A percentile compares a stretch with the other conserved stretches of the same genome.
These are phyloP conservation scores for Syngnathus scovelli DNA, from an alignment of 2,113 vertebrate species.

Conservation along the genomic window DNA sequence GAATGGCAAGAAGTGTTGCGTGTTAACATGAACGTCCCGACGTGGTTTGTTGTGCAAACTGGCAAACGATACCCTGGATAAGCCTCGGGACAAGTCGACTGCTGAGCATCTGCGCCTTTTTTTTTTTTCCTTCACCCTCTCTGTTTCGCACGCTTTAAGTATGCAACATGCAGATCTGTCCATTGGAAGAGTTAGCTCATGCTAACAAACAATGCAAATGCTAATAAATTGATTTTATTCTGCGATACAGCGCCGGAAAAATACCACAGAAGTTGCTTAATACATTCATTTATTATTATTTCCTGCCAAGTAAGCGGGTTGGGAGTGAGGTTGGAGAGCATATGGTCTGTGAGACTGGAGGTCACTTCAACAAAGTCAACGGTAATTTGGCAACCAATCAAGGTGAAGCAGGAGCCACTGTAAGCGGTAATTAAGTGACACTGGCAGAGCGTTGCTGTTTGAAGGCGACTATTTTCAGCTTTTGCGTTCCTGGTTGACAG, in stretches of 20 bases:
- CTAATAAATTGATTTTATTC: no score
- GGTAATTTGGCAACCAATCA: conserved; percentile 56
- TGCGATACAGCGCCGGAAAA: neutral
- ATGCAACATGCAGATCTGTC: neutral
- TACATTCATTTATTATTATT: conserved; percentile 2
- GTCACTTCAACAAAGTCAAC: conserved; percentile 56
- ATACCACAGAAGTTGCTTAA: conserved; percentile 19
- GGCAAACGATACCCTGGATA: neutral
- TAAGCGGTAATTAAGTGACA: conserved; percentile 55
- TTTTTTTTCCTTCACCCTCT: neutral
- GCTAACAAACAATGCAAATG: neutral
- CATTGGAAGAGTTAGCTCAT: no score
- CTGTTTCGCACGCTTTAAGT: neutral
- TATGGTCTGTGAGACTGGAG: conserved; percentile 45
- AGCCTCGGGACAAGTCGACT: neutral
- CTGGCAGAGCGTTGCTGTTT: conserved; percentile 45
- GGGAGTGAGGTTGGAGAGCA: conserved; percentile 12
- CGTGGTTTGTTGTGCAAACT: conserved; percentile 1
- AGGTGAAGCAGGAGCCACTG: conserved; percentile 42
- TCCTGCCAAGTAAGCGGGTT: conserved; percentile 32
- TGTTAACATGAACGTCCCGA: neutral
- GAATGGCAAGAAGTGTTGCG: neutral
- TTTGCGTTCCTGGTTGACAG: conserved; percentile 26
- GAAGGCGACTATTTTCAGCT: conserved; percentile 41
- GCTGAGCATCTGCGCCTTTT: neutral